A percentile compares a stretch with the other conserved stretches of the same genome.
Evolutionary conservation across 2,888 invertebrate species (phyloP).

Genomic region (Dryobotodes eremita): DNA sequence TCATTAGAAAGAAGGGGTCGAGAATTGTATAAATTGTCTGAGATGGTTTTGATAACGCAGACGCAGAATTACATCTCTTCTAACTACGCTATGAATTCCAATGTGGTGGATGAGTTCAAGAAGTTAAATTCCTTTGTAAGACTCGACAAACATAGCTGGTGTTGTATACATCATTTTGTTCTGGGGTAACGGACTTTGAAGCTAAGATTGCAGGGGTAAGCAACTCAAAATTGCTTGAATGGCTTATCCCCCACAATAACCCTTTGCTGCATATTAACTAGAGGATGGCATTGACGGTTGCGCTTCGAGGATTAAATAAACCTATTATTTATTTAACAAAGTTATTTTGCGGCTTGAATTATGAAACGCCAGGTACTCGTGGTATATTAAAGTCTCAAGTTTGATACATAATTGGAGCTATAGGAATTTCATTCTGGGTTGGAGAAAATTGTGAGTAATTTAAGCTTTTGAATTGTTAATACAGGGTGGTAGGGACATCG

Average conservation of each 20-base stretch:
- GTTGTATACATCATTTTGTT: slow-evolving; percentile 29
- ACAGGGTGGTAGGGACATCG: too few relatives aligned
- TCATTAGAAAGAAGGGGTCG: background rate
- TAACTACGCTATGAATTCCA: background rate
- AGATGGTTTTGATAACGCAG: background rate
- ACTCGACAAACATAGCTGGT: background rate
- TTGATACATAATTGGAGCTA: slow-evolving; percentile 46
- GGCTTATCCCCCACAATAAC: slow-evolving; percentile 58
- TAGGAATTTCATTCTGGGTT: slow-evolving; percentile 39
- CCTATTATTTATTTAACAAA: slow-evolving; percentile 61
- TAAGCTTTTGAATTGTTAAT: background rate
- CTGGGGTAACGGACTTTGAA: slow-evolving; percentile 59
- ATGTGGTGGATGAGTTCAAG: background rate
- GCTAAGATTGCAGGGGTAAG: slow-evolving; percentile 64
- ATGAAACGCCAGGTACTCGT: slow-evolving; percentile 41
- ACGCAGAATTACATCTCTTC: background rate
- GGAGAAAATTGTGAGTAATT: slow-evolving; percentile 24
- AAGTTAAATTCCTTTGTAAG: slow-evolving; percentile 27
- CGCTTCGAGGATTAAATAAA: slow-evolving; percentile 56
- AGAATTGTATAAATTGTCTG: background rate
- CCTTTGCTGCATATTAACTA: slow-evolving; percentile 64
- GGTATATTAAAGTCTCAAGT: slow-evolving; percentile 49
- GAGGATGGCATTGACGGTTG: slow-evolving; percentile 57
- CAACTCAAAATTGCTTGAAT: slow-evolving; percentile 63
- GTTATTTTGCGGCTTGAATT: slow-evolving; percentile 53